These are phyloP conservation scores for Galaxias olidus DNA, from an alignment of 2,797 vertebrate genomes.

Conservation along the genomic window DNA sequence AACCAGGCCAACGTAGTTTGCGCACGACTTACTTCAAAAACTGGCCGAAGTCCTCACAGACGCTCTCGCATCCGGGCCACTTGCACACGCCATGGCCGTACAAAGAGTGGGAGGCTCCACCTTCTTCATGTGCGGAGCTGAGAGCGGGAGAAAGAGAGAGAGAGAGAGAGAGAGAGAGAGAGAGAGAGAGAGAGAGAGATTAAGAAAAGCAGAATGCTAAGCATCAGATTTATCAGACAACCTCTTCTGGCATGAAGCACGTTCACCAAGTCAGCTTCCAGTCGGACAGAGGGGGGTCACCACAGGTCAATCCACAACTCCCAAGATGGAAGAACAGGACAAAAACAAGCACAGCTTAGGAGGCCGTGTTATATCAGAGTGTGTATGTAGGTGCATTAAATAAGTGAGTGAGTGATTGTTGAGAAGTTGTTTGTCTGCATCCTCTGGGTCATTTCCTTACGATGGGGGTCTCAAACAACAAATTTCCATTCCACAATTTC, in stretches of 20 bases:
- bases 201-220: background rate
- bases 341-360: too few relatives aligned
- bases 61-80: slow-evolving; percentile 98
- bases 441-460: too few relatives aligned
- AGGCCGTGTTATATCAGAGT: too few relatives aligned
- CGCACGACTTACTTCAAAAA: slow-evolving; percentile 94
- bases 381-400: too few relatives aligned
- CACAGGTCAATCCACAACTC: slow-evolving; percentile 79
- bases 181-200: background rate
- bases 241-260: too few relatives aligned
- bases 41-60: slow-evolving; percentile 99
- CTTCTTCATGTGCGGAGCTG: slow-evolving; percentile 96
- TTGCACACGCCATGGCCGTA: slow-evolving; percentile 99
- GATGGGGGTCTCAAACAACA: background rate
- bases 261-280: slow-evolving; percentile 73
- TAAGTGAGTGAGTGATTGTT: too few relatives aligned
- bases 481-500: slow-evolving; percentile 13
- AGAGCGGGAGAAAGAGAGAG: slow-evolving; percentile 44
- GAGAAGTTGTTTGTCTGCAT: too few relatives aligned
- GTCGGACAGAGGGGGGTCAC: slow-evolving; percentile 82
- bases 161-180: slow-evolving; percentile 16
- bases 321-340: slow-evolving; percentile 16
- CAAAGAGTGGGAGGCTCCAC: slow-evolving; percentile 92
- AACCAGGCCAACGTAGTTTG: background rate
- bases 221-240: too few relatives aligned